Evolutionary conservation across 2,113 vertebrate genomes (phyloP).

Genomic region (Baryphthengus martii): DNA sequence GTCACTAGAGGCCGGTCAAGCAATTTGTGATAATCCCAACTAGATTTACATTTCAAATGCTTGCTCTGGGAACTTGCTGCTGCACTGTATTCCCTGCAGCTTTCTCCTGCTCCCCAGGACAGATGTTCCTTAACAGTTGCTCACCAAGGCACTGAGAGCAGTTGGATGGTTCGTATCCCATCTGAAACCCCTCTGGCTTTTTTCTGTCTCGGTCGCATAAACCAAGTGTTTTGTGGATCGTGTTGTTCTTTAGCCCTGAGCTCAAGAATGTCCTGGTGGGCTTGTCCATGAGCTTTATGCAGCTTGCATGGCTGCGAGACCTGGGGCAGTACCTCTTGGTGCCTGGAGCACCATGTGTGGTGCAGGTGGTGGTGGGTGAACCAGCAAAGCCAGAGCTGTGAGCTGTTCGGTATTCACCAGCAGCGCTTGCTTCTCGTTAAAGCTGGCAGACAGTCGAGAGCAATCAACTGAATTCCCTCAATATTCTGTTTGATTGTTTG

Average conservation of each 20-base stretch:
- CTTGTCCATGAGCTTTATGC: accelerated
- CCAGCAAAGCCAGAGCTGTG: neutral
- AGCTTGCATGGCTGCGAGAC: accelerated
- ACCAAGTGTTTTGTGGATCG: neutral
- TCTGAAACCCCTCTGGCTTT: neutral
- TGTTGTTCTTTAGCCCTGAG: neutral
- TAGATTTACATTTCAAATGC: slow-evolving; percentile 15
- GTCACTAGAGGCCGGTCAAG: neutral
- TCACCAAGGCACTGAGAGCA: neutral
- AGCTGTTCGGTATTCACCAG: neutral
- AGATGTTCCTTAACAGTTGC: neutral
- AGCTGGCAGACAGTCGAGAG: neutral
- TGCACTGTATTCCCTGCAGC: neutral
- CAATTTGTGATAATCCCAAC: slow-evolving; percentile 20
- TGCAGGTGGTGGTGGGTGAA: neutral
- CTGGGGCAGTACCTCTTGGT: neutral
- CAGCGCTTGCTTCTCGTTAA: neutral
- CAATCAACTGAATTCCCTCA: neutral
- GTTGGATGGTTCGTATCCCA: neutral
- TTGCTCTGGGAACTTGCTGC: neutral
- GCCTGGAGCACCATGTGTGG: accelerated
- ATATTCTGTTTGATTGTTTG: neutral
- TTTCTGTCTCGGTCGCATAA: accelerated
- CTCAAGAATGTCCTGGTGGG: neutral
- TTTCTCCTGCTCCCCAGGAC: neutral